Conservation (phyloP, 2,797 vertebrate species). For the Pseudotriccus pelzelni region DNA sequence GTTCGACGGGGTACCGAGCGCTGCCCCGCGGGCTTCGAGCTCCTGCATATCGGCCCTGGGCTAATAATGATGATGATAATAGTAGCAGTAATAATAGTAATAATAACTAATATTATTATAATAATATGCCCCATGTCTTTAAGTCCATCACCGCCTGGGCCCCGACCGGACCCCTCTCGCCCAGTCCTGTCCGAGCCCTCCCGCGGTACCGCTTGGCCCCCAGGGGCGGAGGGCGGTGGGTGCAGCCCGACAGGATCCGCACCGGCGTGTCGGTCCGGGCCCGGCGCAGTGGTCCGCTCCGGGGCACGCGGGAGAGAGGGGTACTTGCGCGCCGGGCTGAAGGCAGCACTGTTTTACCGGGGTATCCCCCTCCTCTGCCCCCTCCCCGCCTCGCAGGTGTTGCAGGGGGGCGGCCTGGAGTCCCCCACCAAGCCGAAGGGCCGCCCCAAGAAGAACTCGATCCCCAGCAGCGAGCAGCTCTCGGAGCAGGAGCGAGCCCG, state of each 20-base stretch:
- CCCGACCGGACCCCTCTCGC: fast-evolving
- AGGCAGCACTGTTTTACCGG: neutral
- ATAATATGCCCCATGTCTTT: neutral
- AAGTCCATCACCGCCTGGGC: neutral
- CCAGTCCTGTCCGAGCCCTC: neutral
- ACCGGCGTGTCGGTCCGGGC: neutral
- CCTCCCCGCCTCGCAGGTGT: constrained; percentile 78
- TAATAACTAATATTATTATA: too few species aligned
- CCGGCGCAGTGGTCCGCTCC: neutral
- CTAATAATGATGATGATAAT: neutral
- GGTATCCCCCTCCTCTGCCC: neutral
- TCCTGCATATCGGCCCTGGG: neutral
- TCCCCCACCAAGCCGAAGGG: constrained; percentile 98
- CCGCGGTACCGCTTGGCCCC: neutral
- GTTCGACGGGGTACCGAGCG: neutral
- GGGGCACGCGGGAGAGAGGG: too few species aligned
- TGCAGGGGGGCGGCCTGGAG: constrained; percentile 95
- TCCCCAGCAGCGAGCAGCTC: constrained; percentile 94
- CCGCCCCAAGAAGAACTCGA: constrained; percentile 97
- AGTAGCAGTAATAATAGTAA: fast-evolving
- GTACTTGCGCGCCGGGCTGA: too few species aligned
- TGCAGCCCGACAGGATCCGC: neutral
- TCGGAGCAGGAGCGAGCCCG: constrained; percentile 88
- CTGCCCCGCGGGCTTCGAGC: neutral
- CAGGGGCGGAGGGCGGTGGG: neutral